Conservation (phyloP, 2,797 vertebrate species). For the Aselliscus stoliczkanus region DNA sequence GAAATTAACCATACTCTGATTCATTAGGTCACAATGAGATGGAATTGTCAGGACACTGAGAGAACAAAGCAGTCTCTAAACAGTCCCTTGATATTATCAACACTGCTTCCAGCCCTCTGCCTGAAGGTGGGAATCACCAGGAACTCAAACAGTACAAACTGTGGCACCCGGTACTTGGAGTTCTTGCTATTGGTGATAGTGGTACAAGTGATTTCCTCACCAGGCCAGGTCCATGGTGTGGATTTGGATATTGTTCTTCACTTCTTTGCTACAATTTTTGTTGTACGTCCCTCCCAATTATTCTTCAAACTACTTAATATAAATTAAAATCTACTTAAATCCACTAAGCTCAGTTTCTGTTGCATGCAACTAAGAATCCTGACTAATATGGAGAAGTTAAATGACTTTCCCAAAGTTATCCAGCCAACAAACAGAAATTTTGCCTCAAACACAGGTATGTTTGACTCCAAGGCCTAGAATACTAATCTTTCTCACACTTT, state of each 20-base stretch:
- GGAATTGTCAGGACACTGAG: neutral
- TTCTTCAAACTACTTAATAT: neutral
- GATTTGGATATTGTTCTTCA: neutral
- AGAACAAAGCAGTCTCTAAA: neutral
- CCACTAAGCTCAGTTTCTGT: neutral
- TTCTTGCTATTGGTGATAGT: neutral
- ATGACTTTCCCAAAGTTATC: neutral
- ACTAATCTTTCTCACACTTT: neutral
- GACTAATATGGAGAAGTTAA: neutral
- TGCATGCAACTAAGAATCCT: slow-evolving; percentile 6
- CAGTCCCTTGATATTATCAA: neutral
- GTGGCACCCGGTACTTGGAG: neutral
- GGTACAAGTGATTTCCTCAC: neutral
- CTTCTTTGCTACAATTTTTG: neutral
- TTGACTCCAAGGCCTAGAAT: neutral
- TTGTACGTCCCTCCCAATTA: neutral
- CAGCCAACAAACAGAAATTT: neutral
- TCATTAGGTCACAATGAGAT: neutral
- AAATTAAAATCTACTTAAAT: neutral
- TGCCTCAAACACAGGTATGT: neutral
- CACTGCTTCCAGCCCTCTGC: neutral
- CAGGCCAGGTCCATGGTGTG: neutral
- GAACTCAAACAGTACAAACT: neutral
- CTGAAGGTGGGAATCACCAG: neutral
- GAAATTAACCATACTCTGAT: too few species aligned